phyloP scores from a whole-genome alignment of 2,888 invertebrate species.

The Diaprepes abbreviatus region DNA sequence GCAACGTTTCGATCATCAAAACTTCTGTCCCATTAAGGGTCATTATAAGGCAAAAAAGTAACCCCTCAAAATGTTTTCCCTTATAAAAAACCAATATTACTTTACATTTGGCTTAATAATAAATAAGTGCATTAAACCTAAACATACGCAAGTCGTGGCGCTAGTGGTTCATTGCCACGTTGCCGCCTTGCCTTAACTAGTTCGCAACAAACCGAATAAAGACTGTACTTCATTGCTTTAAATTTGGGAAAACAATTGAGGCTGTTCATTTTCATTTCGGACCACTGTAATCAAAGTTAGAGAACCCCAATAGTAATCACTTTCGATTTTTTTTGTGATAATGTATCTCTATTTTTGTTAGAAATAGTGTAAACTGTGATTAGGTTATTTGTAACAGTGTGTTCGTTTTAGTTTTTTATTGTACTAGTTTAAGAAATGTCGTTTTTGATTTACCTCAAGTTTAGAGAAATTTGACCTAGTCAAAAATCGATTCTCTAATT shows the following conservation, averaged over 20 bases:
- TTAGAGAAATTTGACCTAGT: not conserved
- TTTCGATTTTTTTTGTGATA: constrained; percentile 36
- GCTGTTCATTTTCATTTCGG: not conserved
- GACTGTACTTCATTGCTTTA: too few relatives aligned
- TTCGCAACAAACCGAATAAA: too few relatives aligned
- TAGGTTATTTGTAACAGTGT: constrained; percentile 24
- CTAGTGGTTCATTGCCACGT: too few relatives aligned
- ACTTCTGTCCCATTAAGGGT: not conserved
- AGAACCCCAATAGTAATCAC: constrained; percentile 18
- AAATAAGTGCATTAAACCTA: too few relatives aligned
- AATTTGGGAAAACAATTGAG: not conserved
- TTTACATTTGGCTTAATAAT: too few relatives aligned
- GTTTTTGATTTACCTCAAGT: constrained; percentile 1
- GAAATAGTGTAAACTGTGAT: constrained; percentile 39
- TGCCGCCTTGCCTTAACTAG: too few relatives aligned
- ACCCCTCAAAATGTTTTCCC: too few relatives aligned
- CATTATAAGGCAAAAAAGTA: too few relatives aligned
- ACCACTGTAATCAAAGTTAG: not conserved
- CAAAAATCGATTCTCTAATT: constrained; percentile 4
- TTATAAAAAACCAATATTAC: too few relatives aligned
- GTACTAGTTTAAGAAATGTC: constrained; percentile 1
- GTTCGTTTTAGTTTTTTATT: constrained; percentile 19
- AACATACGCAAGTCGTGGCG: too few relatives aligned
- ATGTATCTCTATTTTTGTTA: constrained; percentile 31
- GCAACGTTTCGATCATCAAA: too few relatives aligned